phyloP scores from a whole-genome alignment of 2,888 invertebrate genomes.

The Calephelis perditalis region DNA sequence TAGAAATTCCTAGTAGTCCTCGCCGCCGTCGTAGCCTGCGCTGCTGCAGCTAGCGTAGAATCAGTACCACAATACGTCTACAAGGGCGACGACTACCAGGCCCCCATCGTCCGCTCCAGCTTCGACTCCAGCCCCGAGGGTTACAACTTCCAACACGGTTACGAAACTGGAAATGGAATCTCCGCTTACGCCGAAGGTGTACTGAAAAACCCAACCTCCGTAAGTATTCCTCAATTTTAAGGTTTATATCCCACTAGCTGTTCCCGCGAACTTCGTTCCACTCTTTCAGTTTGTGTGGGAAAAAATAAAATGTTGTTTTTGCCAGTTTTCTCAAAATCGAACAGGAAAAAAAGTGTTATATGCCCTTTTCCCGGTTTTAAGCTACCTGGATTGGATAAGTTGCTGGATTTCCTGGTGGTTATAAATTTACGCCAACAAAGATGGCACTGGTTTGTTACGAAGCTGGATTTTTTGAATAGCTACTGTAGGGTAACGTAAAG shows the following conservation, averaged over 20 bases:
- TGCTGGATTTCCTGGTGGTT: no score
- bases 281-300: no score
- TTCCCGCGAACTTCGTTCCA: no score
- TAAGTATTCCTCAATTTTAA: conserved; percentile 1
- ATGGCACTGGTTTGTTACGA: no score
- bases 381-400: no score
- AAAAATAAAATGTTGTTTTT: no score
- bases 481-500: no score
- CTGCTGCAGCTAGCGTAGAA: not conserved
- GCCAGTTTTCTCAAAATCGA: no score
- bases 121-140: not conserved
- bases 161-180: not conserved
- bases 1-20: conserved; percentile 10
- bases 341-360: no score
- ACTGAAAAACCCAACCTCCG: not conserved
- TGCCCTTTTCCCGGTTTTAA: no score
- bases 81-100: not conserved
- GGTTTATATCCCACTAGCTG: not conserved
- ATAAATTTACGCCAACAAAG: no score
- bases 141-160: not conserved
- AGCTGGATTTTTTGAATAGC: no score
- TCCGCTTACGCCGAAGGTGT: not conserved
- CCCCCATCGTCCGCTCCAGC: not conserved
- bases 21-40: conserved; percentile 3
- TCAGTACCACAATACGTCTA: not conserved